phyloP scores from a whole-genome alignment of 2,797 vertebrate genomes.

The Myotis planiceps region DNA sequence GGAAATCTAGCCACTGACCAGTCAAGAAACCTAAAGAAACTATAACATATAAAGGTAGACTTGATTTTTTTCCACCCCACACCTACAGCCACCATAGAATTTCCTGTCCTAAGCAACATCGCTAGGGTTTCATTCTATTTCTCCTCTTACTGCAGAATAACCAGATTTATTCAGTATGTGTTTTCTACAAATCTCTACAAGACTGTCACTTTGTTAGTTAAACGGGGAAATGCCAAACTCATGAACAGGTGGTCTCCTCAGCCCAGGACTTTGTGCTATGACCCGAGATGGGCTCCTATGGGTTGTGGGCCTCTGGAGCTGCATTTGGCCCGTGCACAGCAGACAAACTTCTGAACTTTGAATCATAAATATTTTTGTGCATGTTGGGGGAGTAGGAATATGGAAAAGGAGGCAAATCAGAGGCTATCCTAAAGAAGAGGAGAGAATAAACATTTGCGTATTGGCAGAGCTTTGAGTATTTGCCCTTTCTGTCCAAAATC shows the following conservation, averaged over 20 bases:
- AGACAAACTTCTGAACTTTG: background rate
- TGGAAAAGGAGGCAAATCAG: background rate
- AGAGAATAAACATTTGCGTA: background rate
- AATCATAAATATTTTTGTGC: background rate
- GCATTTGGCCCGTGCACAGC: background rate
- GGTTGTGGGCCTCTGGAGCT: background rate
- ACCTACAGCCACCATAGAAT: background rate
- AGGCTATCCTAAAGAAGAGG: background rate
- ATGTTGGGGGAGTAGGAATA: background rate
- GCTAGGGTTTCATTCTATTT: background rate
- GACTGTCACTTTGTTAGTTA: background rate
- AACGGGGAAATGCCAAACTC: background rate
- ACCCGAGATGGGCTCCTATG: background rate
- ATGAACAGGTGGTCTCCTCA: background rate
- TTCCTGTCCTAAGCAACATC: background rate
- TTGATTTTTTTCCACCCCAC: background rate
- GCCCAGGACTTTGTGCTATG: background rate
- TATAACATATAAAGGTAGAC: background rate
- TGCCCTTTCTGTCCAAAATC: background rate
- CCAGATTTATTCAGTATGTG: background rate
- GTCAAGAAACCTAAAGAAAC: background rate
- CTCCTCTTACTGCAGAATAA: background rate
- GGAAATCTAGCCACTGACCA: background rate
- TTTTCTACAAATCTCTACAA: background rate
- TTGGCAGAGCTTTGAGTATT: background rate